Evolutionary conservation across 1,140 invertebrate genomes (phyloP).

Genomic region (Calycopis cecrops): DNA sequence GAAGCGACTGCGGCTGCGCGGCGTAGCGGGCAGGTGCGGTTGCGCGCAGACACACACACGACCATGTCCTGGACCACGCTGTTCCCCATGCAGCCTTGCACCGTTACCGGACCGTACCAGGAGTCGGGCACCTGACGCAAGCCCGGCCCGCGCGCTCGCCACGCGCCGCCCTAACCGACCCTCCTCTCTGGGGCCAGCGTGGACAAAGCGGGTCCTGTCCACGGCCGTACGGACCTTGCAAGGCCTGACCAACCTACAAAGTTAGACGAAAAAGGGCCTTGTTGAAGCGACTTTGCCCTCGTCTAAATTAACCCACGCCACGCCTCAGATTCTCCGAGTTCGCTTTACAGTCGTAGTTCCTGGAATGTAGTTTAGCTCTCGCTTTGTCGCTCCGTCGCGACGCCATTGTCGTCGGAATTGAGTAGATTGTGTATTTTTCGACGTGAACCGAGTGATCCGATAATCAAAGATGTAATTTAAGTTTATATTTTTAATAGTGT

Average conservation of each 20-base stretch:
- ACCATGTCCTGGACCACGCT: slow-evolving; percentile 90
- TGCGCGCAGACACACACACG: slow-evolving; percentile 83
- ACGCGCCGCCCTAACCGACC: neutral
- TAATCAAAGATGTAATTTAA: slow-evolving; percentile 73
- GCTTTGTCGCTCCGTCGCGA: slow-evolving; percentile 40
- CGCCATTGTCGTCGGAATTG: slow-evolving; percentile 63
- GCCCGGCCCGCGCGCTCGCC: slow-evolving; percentile 30
- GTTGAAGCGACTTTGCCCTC: too few relatives aligned
- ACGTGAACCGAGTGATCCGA: slow-evolving; percentile 64
- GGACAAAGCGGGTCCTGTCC: too few relatives aligned
- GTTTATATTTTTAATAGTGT: slow-evolving; percentile 67
- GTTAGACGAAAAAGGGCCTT: too few relatives aligned
- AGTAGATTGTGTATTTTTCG: slow-evolving; percentile 55
- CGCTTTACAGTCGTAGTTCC: slow-evolving; percentile 48
- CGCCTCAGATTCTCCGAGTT: slow-evolving; percentile 37
- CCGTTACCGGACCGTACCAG: slow-evolving; percentile 88
- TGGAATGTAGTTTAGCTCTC: slow-evolving; percentile 42
- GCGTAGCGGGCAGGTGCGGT: slow-evolving; percentile 78
- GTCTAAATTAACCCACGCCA: too few relatives aligned
- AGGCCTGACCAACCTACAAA: too few relatives aligned
- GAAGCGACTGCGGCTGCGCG: slow-evolving; percentile 57
- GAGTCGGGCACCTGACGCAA: slow-evolving; percentile 76
- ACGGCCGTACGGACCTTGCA: too few relatives aligned
- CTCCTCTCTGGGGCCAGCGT: neutral
- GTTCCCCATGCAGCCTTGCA: slow-evolving; percentile 89